A percentile compares a stretch with the other conserved stretches of the same genome.
phyloP scores from a whole-genome alignment of 2,888 invertebrate species.

The Latrodectus hesperus region DNA sequence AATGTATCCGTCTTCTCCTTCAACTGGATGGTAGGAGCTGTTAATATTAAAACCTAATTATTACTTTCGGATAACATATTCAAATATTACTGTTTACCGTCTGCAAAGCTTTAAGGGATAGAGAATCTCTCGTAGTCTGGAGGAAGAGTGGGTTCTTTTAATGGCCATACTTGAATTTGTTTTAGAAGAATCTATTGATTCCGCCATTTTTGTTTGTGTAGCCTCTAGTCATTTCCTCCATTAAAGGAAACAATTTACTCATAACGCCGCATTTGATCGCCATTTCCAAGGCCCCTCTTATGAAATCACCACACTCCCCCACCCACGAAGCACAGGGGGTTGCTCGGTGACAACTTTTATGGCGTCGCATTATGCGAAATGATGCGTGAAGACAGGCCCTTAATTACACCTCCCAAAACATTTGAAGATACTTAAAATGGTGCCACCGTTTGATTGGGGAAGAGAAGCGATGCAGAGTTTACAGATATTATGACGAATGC shows the following conservation, averaged over 20 bases:
- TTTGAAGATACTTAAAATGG: constrained; percentile 53
- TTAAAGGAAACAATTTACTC: constrained; percentile 39
- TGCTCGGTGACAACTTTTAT: constrained; percentile 36
- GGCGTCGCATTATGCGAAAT: constrained; percentile 52
- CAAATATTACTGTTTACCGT: too few relatives aligned
- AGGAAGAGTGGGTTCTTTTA: background rate
- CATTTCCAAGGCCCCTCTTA: background rate
- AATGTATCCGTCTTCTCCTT: too few relatives aligned
- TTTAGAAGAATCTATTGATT: constrained; percentile 43
- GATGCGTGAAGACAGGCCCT: constrained; percentile 24
- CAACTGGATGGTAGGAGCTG: background rate
- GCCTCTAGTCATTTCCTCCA: background rate
- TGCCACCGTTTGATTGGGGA: constrained; percentile 23
- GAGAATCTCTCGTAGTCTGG: background rate
- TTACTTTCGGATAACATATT: background rate
- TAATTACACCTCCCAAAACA: constrained; percentile 50
- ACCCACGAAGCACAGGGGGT: background rate
- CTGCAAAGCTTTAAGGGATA: too few relatives aligned
- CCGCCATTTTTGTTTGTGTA: constrained; percentile 31
- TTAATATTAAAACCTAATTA: background rate
- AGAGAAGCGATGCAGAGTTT: background rate
- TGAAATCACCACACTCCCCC: constrained; percentile 30
- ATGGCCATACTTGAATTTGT: constrained; percentile 32
- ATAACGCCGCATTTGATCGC: background rate
- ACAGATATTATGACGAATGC: constrained; percentile 23